Conservation (phyloP, 2,797 vertebrate genomes). For the Sus cebifrons region DNA sequence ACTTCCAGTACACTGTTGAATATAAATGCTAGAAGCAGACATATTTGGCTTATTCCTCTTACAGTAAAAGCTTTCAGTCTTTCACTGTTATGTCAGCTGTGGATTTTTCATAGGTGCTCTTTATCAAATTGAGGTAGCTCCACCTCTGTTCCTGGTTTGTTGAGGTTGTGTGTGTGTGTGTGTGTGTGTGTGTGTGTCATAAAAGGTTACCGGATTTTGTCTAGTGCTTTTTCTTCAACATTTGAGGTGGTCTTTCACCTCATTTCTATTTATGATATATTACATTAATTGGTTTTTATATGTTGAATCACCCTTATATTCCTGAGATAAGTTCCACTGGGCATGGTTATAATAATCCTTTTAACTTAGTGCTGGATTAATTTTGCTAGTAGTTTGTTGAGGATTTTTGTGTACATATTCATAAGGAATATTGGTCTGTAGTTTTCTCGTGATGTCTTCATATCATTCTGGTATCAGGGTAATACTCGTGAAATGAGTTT, state of each 20-base stretch:
- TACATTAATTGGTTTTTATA: conserved; percentile 14
- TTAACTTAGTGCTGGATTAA: conserved; percentile 14
- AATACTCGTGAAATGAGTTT: neutral
- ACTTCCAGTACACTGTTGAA: neutral
- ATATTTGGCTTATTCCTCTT: neutral
- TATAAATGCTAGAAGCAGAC: neutral
- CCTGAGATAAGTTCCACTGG: neutral
- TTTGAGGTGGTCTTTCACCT: neutral
- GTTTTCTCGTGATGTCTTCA: neutral
- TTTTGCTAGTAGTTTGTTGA: neutral
- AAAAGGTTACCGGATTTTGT: neutral
- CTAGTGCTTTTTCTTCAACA: neutral
- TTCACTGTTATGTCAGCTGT: neutral
- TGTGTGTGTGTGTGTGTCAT: neutral
- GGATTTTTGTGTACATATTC: neutral
- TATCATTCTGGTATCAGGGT: neutral
- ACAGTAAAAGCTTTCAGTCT: neutral
- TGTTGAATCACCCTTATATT: neutral
- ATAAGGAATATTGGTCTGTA: neutral
- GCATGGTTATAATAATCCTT: neutral
- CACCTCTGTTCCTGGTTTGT: neutral
- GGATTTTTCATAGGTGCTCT: neutral
- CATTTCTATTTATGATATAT: conserved; percentile 21
- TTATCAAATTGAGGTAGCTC: neutral
- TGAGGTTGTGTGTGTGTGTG: neutral